Evolutionary conservation across 2,113 vertebrate genomes (phyloP).

Genomic region (Cricetomys ansorgei): DNA sequence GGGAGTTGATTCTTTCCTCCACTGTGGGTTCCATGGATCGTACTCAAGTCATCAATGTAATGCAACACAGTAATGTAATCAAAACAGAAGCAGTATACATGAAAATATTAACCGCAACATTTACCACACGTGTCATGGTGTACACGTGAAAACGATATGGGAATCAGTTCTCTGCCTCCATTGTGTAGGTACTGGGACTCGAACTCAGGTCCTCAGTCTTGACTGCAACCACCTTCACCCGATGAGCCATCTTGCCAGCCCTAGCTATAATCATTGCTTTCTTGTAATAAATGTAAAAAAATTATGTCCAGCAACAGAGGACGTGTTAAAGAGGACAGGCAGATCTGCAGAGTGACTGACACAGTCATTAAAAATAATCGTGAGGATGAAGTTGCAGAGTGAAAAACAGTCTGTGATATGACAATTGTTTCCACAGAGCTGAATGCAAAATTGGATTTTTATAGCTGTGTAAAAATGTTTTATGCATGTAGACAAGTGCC

Average conservation of each 20-base stretch:
- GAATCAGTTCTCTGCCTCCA: background rate
- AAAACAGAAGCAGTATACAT: background rate
- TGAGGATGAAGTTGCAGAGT: slow-evolving; percentile 44
- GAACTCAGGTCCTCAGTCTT: background rate
- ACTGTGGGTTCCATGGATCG: background rate
- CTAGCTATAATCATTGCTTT: background rate
- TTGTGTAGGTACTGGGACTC: background rate
- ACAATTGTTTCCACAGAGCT: slow-evolving; percentile 69
- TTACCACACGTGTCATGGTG: background rate
- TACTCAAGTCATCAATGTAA: background rate
- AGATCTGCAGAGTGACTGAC: slow-evolving; percentile 55
- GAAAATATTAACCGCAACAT: background rate
- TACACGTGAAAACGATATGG: background rate
- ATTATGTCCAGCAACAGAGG: background rate
- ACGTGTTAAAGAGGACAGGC: background rate
- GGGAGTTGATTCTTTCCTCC: background rate
- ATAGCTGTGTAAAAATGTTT: slow-evolving; percentile 73
- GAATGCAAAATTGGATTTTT: slow-evolving; percentile 72
- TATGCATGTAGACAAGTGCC: slow-evolving; percentile 75
- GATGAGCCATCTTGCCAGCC: background rate
- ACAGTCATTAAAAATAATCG: slow-evolving; percentile 60
- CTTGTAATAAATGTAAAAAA: background rate
- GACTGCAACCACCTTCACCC: no score
- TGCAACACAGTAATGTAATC: slow-evolving; percentile 20
- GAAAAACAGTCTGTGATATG: slow-evolving; percentile 56